Percentiles rank a stretch among this genome's conserved stretches.
These are phyloP conservation scores for Temnothorax curvispinosus DNA, from an alignment of 1,140 invertebrate genomes.

Conservation along the genomic window DNA sequence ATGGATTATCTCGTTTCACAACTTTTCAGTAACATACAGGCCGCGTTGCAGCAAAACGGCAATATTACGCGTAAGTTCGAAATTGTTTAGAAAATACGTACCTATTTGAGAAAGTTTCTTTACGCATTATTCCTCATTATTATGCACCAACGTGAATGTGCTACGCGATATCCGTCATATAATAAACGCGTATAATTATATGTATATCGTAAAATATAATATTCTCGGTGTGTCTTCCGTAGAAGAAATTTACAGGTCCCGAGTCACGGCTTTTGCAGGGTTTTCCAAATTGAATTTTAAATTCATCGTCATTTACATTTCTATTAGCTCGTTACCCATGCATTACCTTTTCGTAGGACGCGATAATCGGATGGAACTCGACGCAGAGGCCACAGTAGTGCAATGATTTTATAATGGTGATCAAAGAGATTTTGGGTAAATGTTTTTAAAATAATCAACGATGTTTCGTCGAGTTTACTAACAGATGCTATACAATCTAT, in stretches of 20 bases:
- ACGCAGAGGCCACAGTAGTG: neutral
- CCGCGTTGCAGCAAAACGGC: neutral
- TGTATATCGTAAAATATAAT: conserved; percentile 10
- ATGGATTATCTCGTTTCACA: conserved; percentile 47
- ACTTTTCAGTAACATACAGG: conserved; percentile 32
- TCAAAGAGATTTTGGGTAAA: conserved; percentile 6
- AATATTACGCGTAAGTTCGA: conserved; percentile 19
- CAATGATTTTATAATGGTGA: conserved; percentile 7
- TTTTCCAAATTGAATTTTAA: conserved; percentile 62
- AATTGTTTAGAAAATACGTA: conserved; percentile 39
- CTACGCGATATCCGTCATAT: neutral
- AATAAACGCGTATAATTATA: neutral
- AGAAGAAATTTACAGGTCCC: neutral
- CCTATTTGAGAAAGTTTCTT: conserved; percentile 12
- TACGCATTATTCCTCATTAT: conserved; percentile 9
- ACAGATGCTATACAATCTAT: neutral
- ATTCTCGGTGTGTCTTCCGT: conserved; percentile 7
- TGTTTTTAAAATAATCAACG: neutral
- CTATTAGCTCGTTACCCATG: conserved; percentile 61
- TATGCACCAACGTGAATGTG: neutral
- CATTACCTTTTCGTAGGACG: conserved; percentile 61
- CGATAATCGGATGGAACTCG: conserved; percentile 26
- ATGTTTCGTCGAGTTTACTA: neutral
- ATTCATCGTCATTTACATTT: conserved; percentile 65
- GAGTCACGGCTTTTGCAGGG: neutral